phyloP scores from a whole-genome alignment of 2,797 vertebrate genomes.

The Chaunax sp. region DNA sequence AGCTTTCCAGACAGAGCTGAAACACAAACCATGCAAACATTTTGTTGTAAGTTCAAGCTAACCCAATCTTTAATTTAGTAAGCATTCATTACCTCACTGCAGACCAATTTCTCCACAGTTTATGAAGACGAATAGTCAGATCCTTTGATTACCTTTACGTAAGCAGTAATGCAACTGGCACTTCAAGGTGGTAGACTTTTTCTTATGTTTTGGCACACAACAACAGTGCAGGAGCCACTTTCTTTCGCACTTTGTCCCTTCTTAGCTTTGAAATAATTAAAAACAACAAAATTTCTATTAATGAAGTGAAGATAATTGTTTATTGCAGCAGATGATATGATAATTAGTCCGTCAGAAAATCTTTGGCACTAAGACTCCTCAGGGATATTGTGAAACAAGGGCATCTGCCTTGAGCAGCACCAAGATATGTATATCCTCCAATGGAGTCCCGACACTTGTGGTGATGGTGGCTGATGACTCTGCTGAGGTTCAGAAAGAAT shows the following conservation, averaged over 20 bases:
- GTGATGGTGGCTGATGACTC: no score
- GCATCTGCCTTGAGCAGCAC: no score
- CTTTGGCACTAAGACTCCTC: no score
- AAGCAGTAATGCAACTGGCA: conserved; percentile 4
- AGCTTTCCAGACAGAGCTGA: conserved; percentile 15
- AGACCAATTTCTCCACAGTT: neutral
- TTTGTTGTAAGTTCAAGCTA: neutral
- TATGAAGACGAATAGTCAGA: conserved; percentile 2
- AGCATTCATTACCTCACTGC: neutral
- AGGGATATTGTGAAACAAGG: no score
- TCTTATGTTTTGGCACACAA: conserved; percentile 6
- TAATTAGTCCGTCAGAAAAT: no score
- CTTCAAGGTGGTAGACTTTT: conserved; percentile 4
- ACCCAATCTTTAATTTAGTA: neutral
- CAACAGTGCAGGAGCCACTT: neutral
- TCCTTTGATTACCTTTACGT: conserved; percentile 13
- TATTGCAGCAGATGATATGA: no score
- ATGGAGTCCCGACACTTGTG: no score
- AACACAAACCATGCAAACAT: neutral
- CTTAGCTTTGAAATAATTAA: conserved; percentile 11
- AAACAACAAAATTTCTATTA: neutral
- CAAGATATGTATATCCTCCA: no score
- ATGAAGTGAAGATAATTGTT: no score
- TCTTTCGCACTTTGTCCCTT: neutral
- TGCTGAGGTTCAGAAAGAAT: no score